Conservation (phyloP, 2,888 invertebrate genomes). For the Dicyrtomina minuta region DNA sequence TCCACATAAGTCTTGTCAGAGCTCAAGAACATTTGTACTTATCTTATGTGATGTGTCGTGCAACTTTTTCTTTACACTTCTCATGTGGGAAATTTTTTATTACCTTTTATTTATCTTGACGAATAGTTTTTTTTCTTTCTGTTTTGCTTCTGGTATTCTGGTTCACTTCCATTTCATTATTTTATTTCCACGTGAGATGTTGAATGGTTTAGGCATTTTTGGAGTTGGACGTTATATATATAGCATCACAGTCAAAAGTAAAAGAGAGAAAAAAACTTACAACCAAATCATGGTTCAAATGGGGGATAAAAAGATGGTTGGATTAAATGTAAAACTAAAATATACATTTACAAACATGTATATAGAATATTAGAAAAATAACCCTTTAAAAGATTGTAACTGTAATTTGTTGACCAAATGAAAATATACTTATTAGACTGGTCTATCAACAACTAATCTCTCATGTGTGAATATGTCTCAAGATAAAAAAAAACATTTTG, state of each 20-base stretch:
- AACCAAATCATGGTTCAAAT: not conserved
- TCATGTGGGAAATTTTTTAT: constrained; percentile 25
- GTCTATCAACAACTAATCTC: constrained; percentile 6
- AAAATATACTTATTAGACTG: constrained; percentile 16
- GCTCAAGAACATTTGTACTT: constrained; percentile 26
- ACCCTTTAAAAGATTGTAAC: not conserved
- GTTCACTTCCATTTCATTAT: constrained; percentile 28
- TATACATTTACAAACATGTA: not conserved
- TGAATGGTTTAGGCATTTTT: too few species aligned
- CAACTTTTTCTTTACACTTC: constrained; percentile 27
- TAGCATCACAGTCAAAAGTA: too few species aligned
- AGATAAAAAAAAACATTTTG: not conserved
- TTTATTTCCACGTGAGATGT: constrained; percentile 10
- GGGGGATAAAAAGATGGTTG: not conserved
- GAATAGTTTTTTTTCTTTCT: too few species aligned
- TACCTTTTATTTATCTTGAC: constrained; percentile 27
- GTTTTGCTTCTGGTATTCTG: too few species aligned
- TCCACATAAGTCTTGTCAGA: constrained; percentile 16
- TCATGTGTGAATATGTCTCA: constrained; percentile 1
- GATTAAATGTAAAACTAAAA: not conserved
- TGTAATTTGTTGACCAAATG: constrained; percentile 21
- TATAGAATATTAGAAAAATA: not conserved
- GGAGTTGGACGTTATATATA: not conserved
- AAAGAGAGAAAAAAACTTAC: not conserved
- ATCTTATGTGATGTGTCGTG: constrained; percentile 15